Base-by-base conservation (phyloP, 2,888 invertebrate genomes). In the Parnassius apollo region DNA sequence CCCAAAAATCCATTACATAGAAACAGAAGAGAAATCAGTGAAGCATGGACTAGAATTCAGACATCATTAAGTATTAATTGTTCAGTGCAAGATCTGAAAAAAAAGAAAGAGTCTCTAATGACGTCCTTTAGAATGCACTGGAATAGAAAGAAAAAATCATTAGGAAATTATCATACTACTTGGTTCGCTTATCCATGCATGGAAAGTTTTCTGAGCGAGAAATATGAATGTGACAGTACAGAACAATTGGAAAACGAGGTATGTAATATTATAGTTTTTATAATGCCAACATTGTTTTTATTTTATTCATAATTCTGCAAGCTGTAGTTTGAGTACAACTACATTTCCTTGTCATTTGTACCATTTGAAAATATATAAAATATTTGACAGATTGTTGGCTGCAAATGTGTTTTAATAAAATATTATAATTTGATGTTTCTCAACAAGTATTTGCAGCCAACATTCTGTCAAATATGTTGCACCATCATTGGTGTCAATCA, bases 81-180 rank as follows among this genome's bases (percentile, higher is more conserved):
- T 66, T 76, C 86, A 22, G 71, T 91, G 56, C 69, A 69, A 61
- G 85, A 86, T 65, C 72, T 91, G 35, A 92, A 92, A 75, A 88
- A 78, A 75, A 91, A 92, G 75, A 91, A 90, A 67, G 91, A 91
- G 68, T 88, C 87, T 1, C 67, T 92, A 63, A 91, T 91, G 91
- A 84, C 91, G 7, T 81, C 87, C 2, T 91, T 86, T 69, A 78
- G 91, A 69, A 77, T 82, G 74, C 84, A 86, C 69, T 73, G 75
- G 46, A 77, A 80, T 42, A 88, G 80, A 72, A 86, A 85, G 73
- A 83, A 80, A 69, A 78, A 70, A 65, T 68, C 70, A 11, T 76
- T 71, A 57, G 76, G 74, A 42, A 70, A 72, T 13, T 88, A 85
- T 74, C 81, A 77, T 13, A 81, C 83, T 25, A 77, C 78, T 62